These are phyloP conservation scores for Plusia festucae DNA, from an alignment of 2,888 invertebrate species.

Conservation along the genomic window DNA sequence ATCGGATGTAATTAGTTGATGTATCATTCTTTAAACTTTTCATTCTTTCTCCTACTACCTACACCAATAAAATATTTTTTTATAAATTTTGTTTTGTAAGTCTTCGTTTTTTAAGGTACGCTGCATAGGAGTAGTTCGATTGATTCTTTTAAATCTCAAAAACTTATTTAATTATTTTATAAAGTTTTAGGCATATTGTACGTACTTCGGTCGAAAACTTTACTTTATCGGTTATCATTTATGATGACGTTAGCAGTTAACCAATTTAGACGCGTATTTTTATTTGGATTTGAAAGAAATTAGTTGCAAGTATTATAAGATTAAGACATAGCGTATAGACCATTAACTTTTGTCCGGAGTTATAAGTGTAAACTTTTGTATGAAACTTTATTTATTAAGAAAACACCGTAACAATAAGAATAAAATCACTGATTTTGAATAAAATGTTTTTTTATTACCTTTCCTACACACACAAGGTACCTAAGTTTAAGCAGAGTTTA, in stretches of 20 bases:
- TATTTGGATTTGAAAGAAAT: slow-evolving; percentile 69
- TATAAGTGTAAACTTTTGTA: slow-evolving; percentile 80
- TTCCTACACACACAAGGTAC: neutral
- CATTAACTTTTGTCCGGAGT: slow-evolving; percentile 53
- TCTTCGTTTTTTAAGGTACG: slow-evolving; percentile 25
- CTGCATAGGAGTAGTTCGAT: slow-evolving; percentile 46
- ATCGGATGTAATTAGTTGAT: slow-evolving; percentile 17
- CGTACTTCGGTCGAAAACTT: slow-evolving; percentile 63
- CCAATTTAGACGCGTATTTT: slow-evolving; percentile 71
- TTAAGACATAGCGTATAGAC: slow-evolving; percentile 66
- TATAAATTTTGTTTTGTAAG: slow-evolving; percentile 56
- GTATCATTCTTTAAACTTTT: slow-evolving; percentile 8
- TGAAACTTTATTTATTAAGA: slow-evolving; percentile 80
- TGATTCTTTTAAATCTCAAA: slow-evolving; percentile 55
- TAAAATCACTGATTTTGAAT: slow-evolving; percentile 78
- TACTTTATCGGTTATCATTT: slow-evolving; percentile 49
- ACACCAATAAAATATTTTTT: slow-evolving; percentile 51
- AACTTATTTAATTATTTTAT: slow-evolving; percentile 39
- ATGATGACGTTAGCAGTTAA: slow-evolving; percentile 60
- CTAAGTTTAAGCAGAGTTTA: too few relatives aligned
- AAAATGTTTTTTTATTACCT: slow-evolving; percentile 46
- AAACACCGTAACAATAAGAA: slow-evolving; percentile 69
- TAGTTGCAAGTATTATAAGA: slow-evolving; percentile 77
- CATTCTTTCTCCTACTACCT: slow-evolving; percentile 18
- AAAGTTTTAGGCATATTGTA: slow-evolving; percentile 44